phyloP scores from a whole-genome alignment of 2,113 vertebrate species.

The Caranx melampygus region DNA sequence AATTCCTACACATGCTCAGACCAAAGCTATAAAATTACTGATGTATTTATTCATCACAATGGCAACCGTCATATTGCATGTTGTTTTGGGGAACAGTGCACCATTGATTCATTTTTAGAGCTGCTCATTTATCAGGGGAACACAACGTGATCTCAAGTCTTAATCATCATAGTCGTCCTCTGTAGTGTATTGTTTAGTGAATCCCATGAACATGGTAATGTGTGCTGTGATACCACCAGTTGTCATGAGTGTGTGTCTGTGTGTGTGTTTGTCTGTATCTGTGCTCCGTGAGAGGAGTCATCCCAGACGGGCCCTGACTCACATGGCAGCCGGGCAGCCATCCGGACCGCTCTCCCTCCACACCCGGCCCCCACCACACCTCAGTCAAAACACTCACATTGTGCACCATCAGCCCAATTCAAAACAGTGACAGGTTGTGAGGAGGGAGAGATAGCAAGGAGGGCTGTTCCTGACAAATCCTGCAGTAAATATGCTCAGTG shows the following conservation, averaged over 20 bases:
- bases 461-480: slow-evolving; percentile 2
- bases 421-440: not conserved
- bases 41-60: slow-evolving; percentile 43
- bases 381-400: slow-evolving; percentile 54
- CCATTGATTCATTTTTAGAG: slow-evolving; percentile 60
- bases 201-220: slow-evolving; percentile 35
- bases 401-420: slow-evolving; percentile 24
- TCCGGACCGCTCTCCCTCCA: slow-evolving; percentile 25
- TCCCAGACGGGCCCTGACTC: slow-evolving; percentile 72
- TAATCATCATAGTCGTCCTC: slow-evolving; percentile 45
- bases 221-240: slow-evolving; percentile 42
- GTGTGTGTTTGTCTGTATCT: slow-evolving; percentile 30
- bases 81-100: slow-evolving; percentile 54
- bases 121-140: slow-evolving; percentile 49
- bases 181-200: slow-evolving; percentile 48
- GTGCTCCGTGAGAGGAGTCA: slow-evolving; percentile 63
- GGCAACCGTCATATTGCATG: slow-evolving; percentile 17
- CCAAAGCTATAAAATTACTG: slow-evolving; percentile 17
- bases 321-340: slow-evolving; percentile 52
- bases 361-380: slow-evolving; percentile 45
- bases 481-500: not conserved
- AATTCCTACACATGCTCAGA: slow-evolving; percentile 6
- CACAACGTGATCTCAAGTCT: slow-evolving; percentile 33
- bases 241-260: slow-evolving; percentile 42
- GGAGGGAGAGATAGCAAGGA: not conserved